Base-by-base conservation (phyloP, 2,888 invertebrate genomes). In the Chymomyza procnemis region DNA sequence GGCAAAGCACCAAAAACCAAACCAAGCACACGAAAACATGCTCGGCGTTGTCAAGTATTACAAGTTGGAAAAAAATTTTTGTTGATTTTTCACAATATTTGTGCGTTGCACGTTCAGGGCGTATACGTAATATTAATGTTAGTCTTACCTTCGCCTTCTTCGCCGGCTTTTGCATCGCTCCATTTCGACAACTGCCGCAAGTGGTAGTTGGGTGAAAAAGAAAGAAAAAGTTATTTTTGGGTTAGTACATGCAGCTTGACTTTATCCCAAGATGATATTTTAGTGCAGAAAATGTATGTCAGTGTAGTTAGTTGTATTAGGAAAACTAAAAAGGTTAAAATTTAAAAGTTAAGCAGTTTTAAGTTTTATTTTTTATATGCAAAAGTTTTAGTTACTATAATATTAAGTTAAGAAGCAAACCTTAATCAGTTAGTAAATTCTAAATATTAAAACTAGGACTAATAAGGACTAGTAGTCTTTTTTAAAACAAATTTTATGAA, bases 171-270 rank as follows among this genome's bases (percentile, higher is more conserved):
- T 79, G 80, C 88, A 76, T 90, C 90, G 88, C 93, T 92, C 92
- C 95, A 95, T 95, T 95, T 95, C 92, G 95, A 95, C 93, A 95
- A 95, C 92, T 95, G 94, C 91, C 26, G 47, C 18, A 46, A 8
- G 48, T 26, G 47, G 14, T 18, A 12, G 48, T 93, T 93, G 12
- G 58, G 41, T 5, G 61, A 4, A 62, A 47, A 72, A 63, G 66
- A 21, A 41, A 66, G 54, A 67, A 22, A 52, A 50, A 22, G 59
- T 52, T 26, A n/a, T 34, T 16, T n/a, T 22, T 9, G 46, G 46
- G 67, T 79, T 79, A 79, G 68, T 67, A 56, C n/a, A 30, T 21
- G 18, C 48, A 21, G 21, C 12, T 41, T 41, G 3, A 41, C 34
- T 41, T 41, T 1, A 41, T 16, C 18, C 14, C 0, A 6, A 50